phyloP scores from a whole-genome alignment of 2,113 vertebrate species.

The Petrocephalus zakoni region DNA sequence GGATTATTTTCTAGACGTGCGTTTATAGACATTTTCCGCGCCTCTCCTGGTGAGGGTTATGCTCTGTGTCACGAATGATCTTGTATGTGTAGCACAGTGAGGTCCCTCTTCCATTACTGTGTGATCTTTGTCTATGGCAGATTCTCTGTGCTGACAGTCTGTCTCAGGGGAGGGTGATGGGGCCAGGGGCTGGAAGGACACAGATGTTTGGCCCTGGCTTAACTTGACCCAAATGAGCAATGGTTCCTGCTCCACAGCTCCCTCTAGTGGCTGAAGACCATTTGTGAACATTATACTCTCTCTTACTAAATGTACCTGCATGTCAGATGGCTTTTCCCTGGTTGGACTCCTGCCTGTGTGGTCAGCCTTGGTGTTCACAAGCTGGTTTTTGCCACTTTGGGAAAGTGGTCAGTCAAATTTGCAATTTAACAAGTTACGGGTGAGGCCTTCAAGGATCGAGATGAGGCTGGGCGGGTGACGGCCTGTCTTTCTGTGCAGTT shows the following conservation, averaged over 20 bases:
- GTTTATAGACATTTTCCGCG: not conserved
- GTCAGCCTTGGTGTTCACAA: no score
- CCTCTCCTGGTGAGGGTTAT: not conserved
- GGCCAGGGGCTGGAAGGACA: not conserved
- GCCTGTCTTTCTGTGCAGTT: constrained; percentile 61
- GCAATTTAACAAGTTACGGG: not conserved
- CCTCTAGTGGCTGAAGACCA: not conserved
- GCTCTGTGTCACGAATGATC: not conserved
- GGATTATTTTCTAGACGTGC: not conserved
- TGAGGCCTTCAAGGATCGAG: not conserved
- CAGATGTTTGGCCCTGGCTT: not conserved
- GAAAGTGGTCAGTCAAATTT: not conserved
- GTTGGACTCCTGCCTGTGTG: no score
- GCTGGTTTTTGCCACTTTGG: not conserved
- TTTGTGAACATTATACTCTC: not conserved
- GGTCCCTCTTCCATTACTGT: not conserved
- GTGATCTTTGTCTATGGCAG: not conserved
- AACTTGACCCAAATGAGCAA: not conserved
- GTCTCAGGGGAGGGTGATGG: not conserved
- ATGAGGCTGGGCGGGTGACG: not conserved
- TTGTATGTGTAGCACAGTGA: not conserved
- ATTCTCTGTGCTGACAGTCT: not conserved
- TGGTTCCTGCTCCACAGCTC: not conserved
- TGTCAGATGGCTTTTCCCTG: no score
- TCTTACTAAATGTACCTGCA: not conserved